Evolutionary conservation across 1,140 invertebrate species (phyloP).

Genomic region (Coenobita brevimanus): DNA sequence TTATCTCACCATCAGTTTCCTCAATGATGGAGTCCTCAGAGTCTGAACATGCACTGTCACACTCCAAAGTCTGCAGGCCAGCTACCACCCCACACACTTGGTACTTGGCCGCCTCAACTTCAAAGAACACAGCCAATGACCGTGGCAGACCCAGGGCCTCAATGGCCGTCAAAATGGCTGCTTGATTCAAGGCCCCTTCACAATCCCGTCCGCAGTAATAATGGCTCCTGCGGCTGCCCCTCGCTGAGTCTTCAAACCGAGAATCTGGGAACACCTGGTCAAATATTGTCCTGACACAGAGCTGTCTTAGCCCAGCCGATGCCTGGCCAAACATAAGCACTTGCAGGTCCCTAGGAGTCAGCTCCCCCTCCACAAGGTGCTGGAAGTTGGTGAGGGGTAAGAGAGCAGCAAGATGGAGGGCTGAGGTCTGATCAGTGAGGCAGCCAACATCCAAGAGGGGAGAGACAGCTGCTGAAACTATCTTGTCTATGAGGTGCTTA

Average conservation of each 20-base stretch:
- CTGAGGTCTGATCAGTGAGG: constrained; percentile 20
- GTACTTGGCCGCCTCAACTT: constrained; percentile 57
- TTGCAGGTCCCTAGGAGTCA: constrained; percentile 25
- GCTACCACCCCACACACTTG: constrained; percentile 34
- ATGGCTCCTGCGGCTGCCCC: neutral
- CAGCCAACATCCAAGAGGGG: constrained; percentile 43
- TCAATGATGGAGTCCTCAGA: constrained; percentile 29
- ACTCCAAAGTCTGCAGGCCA: constrained; percentile 37
- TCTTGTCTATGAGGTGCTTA: constrained; percentile 53
- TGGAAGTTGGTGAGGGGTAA: constrained; percentile 22
- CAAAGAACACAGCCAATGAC: constrained; percentile 53
- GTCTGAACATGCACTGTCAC: constrained; percentile 51
- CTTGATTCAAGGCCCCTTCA: constrained; percentile 18
- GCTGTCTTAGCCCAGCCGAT: constrained; percentile 38
- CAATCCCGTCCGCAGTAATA: constrained; percentile 32
- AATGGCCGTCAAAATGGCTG: neutral
- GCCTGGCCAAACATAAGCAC: constrained; percentile 56
- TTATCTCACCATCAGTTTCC: constrained; percentile 29
- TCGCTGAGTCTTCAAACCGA: neutral
- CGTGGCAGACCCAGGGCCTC: constrained; percentile 44
- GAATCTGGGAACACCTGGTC: constrained; percentile 39
- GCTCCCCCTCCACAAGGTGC: neutral
- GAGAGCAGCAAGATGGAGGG: neutral
- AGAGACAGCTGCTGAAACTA: constrained; percentile 38
- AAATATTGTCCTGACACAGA: constrained; percentile 54